Conservation (phyloP, 1,140 invertebrate genomes). For the Oryctes rhinoceros region DNA sequence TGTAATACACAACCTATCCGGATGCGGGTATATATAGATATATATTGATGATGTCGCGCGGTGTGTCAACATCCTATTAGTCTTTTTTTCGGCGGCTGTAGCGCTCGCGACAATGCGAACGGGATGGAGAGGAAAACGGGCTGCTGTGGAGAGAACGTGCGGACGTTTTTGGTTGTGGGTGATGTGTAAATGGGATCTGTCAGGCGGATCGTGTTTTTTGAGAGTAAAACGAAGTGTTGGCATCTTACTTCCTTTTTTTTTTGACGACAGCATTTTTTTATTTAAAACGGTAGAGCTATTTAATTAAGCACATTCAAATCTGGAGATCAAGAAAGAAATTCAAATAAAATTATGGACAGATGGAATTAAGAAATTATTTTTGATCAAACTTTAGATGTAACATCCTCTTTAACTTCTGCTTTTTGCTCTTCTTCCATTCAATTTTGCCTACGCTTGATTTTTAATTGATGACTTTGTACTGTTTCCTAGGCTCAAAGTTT, state of each 20-base stretch:
- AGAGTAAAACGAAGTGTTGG: too few species aligned
- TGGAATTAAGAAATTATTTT: too few species aligned
- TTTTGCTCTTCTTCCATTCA: too few species aligned
- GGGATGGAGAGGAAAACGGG: not conserved
- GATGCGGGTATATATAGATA: not conserved
- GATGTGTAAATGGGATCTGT: slow-evolving; percentile 16
- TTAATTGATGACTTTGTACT: too few species aligned
- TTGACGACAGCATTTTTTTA: not conserved
- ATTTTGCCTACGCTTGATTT: too few species aligned
- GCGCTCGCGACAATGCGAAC: slow-evolving; percentile 1
- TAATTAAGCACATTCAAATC: too few species aligned
- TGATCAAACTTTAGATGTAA: too few species aligned
- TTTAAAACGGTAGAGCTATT: too few species aligned
- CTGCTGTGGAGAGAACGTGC: not conserved
- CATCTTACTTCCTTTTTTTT: not conserved
- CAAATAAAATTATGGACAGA: too few species aligned
- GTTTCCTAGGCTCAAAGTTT: too few species aligned
- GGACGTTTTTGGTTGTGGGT: not conserved
- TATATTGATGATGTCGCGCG: slow-evolving; percentile 35
- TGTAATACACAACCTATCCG: not conserved
- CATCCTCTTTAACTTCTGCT: too few species aligned
- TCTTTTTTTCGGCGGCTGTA: not conserved
- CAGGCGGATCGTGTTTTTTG: not conserved
- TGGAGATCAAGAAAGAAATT: too few species aligned
- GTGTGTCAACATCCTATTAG: slow-evolving; percentile 37